phyloP scores from a whole-genome alignment of 1,140 invertebrate genomes.

The Orius insidiosus region DNA sequence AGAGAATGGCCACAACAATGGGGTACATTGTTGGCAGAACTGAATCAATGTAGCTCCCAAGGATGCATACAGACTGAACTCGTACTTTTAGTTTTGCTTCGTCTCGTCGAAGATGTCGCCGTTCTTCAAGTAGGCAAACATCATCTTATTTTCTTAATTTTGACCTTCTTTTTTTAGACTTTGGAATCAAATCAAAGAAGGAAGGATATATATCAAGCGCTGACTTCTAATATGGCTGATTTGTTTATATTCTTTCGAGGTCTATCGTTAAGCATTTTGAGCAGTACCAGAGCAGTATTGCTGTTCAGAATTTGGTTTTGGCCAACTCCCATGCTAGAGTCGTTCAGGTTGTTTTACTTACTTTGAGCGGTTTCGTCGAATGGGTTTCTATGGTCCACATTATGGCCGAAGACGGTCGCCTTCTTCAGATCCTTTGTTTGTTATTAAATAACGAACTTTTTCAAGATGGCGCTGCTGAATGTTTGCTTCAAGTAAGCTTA shows the following conservation, averaged over 20 bases:
- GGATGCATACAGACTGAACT: constrained; percentile 70
- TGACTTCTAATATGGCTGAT: constrained; percentile 66
- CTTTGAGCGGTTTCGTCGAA: constrained; percentile 73
- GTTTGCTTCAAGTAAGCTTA: constrained; percentile 47
- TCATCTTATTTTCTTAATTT: background rate
- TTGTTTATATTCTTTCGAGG: constrained; percentile 71
- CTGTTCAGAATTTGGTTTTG: constrained; percentile 37
- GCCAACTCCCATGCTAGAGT: constrained; percentile 54
- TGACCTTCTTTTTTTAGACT: constrained; percentile 34
- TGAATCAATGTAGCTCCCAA: constrained; percentile 42
- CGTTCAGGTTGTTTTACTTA: constrained; percentile 70
- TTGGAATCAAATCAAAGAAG: constrained; percentile 65
- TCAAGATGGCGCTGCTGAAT: constrained; percentile 66
- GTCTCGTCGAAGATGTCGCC: constrained; percentile 79
- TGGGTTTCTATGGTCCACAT: constrained; percentile 79
- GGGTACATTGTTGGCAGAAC: constrained; percentile 63
- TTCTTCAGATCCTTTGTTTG: constrained; percentile 65
- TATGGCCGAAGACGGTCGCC: constrained; percentile 61
- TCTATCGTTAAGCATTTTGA: constrained; percentile 56
- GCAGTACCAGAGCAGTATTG: constrained; percentile 44
- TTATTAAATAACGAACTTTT: constrained; percentile 61
- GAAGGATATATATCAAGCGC: constrained; percentile 72
- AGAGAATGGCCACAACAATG: constrained; percentile 92
- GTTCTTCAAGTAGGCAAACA: constrained; percentile 47
- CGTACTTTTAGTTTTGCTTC: constrained; percentile 65